Conservation (phyloP, 2,888 invertebrate species). For the Stenchaetothrips biformis region DNA sequence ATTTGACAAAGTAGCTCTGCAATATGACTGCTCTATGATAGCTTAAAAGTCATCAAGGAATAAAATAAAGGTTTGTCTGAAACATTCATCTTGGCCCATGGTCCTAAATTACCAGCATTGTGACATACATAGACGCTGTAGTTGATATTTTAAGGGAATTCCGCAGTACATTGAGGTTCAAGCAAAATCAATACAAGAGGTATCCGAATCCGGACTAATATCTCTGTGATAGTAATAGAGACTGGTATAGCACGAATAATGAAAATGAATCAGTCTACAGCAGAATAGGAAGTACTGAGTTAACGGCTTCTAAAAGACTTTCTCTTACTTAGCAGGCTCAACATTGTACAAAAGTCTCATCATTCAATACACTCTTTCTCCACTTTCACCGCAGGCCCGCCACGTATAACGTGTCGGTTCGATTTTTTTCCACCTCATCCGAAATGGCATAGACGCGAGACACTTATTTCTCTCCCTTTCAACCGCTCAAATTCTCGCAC, state of each 20-base stretch:
- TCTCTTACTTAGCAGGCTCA: neutral
- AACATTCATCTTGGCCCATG: neutral
- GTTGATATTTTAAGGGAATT: neutral
- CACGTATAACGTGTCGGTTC: neutral
- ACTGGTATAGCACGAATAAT: neutral
- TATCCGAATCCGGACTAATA: neutral
- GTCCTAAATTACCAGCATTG: neutral
- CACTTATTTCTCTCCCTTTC: slow-evolving; percentile 14
- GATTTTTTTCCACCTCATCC: too few species aligned
- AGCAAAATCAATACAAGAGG: neutral
- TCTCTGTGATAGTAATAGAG: neutral
- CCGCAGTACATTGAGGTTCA: neutral
- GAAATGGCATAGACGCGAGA: neutral
- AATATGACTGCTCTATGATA: too few species aligned
- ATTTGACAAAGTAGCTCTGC: too few species aligned
- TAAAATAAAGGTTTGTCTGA: neutral
- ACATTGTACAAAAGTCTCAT: neutral
- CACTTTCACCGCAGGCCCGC: neutral
- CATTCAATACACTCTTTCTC: slow-evolving; percentile 3
- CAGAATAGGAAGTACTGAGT: slow-evolving; percentile 10
- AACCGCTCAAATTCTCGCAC: slow-evolving; percentile 31
- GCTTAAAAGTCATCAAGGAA: neutral
- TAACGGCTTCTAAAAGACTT: neutral
- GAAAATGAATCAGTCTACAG: slow-evolving; percentile 15
- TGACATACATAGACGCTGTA: neutral